Base-by-base conservation (phyloP, 2,113 vertebrate species). In the Ramphastos sulfuratus region DNA sequence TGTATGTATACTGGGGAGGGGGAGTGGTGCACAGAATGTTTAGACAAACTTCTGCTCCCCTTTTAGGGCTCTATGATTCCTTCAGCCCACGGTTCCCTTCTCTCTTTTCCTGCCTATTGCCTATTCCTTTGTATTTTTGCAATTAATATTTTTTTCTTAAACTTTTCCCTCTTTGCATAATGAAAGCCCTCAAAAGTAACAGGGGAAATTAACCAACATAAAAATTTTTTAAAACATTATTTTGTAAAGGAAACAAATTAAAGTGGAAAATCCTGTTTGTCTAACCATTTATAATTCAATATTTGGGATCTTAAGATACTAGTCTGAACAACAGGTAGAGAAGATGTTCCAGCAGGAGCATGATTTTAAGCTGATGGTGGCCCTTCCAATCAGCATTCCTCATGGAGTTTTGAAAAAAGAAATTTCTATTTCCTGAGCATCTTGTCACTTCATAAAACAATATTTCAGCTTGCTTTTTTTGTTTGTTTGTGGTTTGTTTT, bases 151-250 rank as follows among this genome's bases (percentile, higher is more conserved):
- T 65, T 83, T 44, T 66, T 44, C 66, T 83, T 55, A 54, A 70
- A 70, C 27, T 44, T 75, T 63, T 25, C 8, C 58, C 12, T 70
- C 37, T 60, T 75, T 94, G 33, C 48, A 44, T 80, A 79, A 91
- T 78, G 42, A 90, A 89, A 94, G 33, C 20, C 37, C 12, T 54
- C 70, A 71, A 85, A 92, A 83, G 79, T 74, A 82, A 87, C 72
- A 74, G 60, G 77, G 84, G 89, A 93, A 93, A 94, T 92, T 82
- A 95, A 85, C 67, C 31, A 37, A 39, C 15, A 21, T 52, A 23
- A 50, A 50, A 23, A 23, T 50, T 31, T 37, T 39, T 39, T 39
- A 10, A 39, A 48, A 85, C 24, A 7, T 44, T 92, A 52, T 27
- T 82, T 46, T n/a, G 30, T 46, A 59, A 85, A 76, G 66, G 74